Base-by-base conservation (phyloP, 2,888 invertebrate species). In the Schrankia costaestrigalis region DNA sequence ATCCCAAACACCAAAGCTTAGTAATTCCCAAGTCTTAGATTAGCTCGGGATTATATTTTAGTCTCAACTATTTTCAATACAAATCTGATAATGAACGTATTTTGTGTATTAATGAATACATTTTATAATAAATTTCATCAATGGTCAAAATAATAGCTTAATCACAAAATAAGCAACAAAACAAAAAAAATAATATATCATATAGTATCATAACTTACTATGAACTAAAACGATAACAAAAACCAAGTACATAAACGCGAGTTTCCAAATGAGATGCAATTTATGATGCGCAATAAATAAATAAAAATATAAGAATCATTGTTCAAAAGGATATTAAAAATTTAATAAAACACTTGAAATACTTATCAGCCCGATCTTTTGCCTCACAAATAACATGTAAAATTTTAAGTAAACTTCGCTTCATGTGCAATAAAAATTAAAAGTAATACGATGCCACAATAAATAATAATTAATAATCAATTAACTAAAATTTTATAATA, bases 351-450 rank as follows among this genome's bases (percentile, higher is more conserved):
- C 22, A 30, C 35, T 41, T 40, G 51, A 45, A 40, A 53, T 48
- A 58, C 61, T 56, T 39, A 35, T 38, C 30, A 29, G 35, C 46
- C 67, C 68, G 69, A 64, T 64, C 66, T 59, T 50, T 42, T 49
- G 56, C 49, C 54, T 53, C 56, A 46, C 50, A 46, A 15, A 40
- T 45, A 35, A 49, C 47, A 44, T 54, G 45, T 57, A 63, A 57
- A 57, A 51, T n/a, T 69, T 83, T 85, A 85, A 84, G 84, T 86
- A 84, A 83, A 74, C 78, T 73, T 75, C 73, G 83, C 82, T 62
- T 60, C 41, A 42, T 60, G 57, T 67, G 60, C 54, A 67, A 62
- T 55, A 60, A 71, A 68, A 71, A 71, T 48, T 46, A 54, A 50
- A 53, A 53, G 42, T 75, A 68, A 73, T 66, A 76, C 59, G 63